These are phyloP conservation scores for Chiloscyllium punctatum DNA, from an alignment of 2,797 vertebrate species.

Conservation along the genomic window DNA sequence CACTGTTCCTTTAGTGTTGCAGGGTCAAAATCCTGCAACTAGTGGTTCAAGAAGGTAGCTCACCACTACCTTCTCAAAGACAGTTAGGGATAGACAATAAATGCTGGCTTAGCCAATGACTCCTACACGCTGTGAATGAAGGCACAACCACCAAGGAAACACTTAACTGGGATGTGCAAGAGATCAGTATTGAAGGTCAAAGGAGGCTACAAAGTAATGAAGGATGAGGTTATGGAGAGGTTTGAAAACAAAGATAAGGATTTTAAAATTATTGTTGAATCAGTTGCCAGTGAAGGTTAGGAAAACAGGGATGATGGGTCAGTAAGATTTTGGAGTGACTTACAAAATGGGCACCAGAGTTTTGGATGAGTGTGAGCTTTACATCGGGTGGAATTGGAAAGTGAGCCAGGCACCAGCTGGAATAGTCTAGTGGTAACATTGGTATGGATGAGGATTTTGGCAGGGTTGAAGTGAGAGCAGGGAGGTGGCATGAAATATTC, in stretches of 20 bases:
- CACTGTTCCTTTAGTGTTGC: too few species aligned
- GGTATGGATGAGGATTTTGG: too few species aligned
- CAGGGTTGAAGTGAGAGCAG: background rate
- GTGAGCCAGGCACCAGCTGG: too few species aligned
- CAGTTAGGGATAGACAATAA: too few species aligned
- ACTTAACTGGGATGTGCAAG: background rate
- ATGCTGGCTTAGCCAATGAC: too few species aligned
- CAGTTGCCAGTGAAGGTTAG: background rate
- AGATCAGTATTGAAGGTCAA: background rate
- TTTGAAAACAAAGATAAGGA: background rate
- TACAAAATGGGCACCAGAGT: too few species aligned
- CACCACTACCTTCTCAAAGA: too few species aligned
- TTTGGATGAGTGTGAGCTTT: too few species aligned
- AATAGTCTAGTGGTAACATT: too few species aligned
- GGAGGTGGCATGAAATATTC: background rate
- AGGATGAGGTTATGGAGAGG: background rate
- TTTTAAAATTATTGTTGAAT: background rate
- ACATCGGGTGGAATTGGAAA: too few species aligned
- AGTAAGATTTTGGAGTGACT: background rate
- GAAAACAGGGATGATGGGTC: background rate
- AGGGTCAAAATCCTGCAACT: too few species aligned
- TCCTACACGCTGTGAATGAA: background rate
- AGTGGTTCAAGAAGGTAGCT: too few species aligned
- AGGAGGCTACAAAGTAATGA: background rate
- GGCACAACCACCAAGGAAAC: background rate